Base-by-base conservation (phyloP, 2,888 invertebrate species). In the Ligdia adustata region DNA sequence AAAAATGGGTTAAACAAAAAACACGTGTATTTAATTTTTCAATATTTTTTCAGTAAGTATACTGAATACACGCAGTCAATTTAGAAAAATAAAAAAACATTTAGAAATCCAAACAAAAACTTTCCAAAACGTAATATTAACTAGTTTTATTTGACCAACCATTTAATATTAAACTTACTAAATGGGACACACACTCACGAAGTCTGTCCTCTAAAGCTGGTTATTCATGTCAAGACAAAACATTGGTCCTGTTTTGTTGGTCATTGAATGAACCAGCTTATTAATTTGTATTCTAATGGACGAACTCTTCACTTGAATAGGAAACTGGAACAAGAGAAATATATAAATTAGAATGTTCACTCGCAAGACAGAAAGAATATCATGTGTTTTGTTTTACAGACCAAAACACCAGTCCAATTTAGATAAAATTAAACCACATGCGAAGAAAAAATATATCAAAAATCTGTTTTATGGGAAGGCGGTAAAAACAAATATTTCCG, bases 251-350 rank as follows among this genome's bases (percentile, higher is more conserved):
- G 7, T 14, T 11, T 9, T 13, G 4, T 3, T 7, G 16, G 16
- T 13, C 11, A n/a, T n/a, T 16, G 16, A 26, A 37, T 13, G 6
- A n/a, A 4, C 35, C 27, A 11, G n/a, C 37, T 18, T 37, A 45
- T n/a, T 40, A 46, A 56, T 57, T 66, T n/a, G n/a, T n/a, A n/a
- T n/a, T 43, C 31, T 50, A 46, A 50, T 39, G 38, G 41, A 46
- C 47, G 18, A 32, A 13, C 18, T 33, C 49, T 55, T 75, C 81
- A 92, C 65, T 91, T 92, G 75, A 92, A 92, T 33, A 92, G 80
- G 69, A 92, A 87, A 69, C 92, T 92, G 89, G 61, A 90, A 90
- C 62, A 79, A 75, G 75, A 57, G 42, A 56, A 44, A n/a, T n/a
- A n/a, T n/a, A n/a, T n/a, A n/a, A n/a, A n/a, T n/a, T n/a, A n/a